Base-by-base conservation (phyloP, 1,140 invertebrate genomes). In the Bemisia tabaci region DNA sequence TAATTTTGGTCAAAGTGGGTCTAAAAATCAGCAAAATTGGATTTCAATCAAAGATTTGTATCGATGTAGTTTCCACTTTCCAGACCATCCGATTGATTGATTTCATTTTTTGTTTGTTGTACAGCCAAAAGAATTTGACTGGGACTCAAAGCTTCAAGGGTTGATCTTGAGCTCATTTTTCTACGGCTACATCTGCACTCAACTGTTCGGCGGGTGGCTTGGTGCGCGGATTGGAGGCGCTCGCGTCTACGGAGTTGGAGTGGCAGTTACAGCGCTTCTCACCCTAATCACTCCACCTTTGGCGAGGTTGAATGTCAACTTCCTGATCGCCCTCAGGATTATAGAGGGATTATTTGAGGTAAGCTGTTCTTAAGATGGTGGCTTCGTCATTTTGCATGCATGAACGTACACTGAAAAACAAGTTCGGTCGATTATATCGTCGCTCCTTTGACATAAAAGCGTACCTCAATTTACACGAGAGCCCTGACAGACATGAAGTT, bases 311-410 rank as follows among this genome's bases (percentile, higher is more conserved):
- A 89, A 85, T 69, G 82, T 88, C 1, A 85, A 82, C 58, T 73
- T 89, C 5, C 81, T 96, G 0, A 78, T 96, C 24, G 79, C 82
- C 1, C 79, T 93, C 0, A 79, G 94, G 70, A 84, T 95, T 21
- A 75, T 94, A 24, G 91, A 95, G 79, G 94, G 94, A 61, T 75
- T 96, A 48, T 93, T 89, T 75, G 92, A 95, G 83, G 91, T 92
- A 79, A 73, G 64, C n/a, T n/a, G n/a, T n/a, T n/a, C n/a, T n/a
- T 65, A 65, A 26, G 12, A 24, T 66, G 48, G 9, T 12, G 12
- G 25, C 26, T 22, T n/a, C n/a, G 25, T 22, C 0, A 22, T 23
- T 62, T 1, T 59, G 17, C 11, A 62, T 11, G 17, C 23, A 62
- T 23, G 12, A 17, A 62, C 33, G 11, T 26, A 63, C 25, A 61